A percentile compares a stretch with the other conserved stretches of the same genome.
Evolutionary conservation across 2,888 invertebrate species (phyloP).

Genomic region (Neuroscelio doddi): DNA sequence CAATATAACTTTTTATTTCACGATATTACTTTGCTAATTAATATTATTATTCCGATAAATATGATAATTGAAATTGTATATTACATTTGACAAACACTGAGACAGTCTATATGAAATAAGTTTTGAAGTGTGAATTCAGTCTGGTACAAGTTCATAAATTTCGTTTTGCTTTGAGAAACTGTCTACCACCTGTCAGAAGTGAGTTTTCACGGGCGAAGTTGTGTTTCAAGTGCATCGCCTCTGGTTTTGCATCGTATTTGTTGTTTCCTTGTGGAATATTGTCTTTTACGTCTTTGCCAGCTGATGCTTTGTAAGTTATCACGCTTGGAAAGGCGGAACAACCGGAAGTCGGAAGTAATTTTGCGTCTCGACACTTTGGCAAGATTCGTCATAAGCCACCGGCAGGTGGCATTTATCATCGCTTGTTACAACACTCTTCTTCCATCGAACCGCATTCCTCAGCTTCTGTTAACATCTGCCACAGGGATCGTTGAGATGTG

Average conservation of each 20-base stretch:
- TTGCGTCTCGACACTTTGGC: conserved; percentile 51
- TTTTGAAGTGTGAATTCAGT: too few species aligned
- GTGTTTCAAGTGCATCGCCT: conserved; percentile 24
- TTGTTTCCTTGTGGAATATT: conserved; percentile 22
- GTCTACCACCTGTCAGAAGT: conserved; percentile 6
- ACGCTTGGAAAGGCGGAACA: conserved; percentile 24
- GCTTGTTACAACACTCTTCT: conserved; percentile 46
- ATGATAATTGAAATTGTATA: too few species aligned
- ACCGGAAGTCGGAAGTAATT: conserved; percentile 56
- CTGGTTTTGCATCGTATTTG: conserved; percentile 14
- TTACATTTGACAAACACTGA: too few species aligned
- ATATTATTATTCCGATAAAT: too few species aligned
- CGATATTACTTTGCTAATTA: too few species aligned
- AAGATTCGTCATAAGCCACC: conserved; percentile 53
- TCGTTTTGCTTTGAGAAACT: background rate
- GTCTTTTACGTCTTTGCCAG: conserved; percentile 43
- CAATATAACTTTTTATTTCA: too few species aligned
- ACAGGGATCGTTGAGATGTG: conserved; percentile 15
- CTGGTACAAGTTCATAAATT: too few species aligned
- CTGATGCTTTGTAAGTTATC: conserved; percentile 46
- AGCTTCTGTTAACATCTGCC: conserved; percentile 28
- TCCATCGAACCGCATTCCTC: conserved; percentile 24
- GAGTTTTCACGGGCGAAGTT: conserved; percentile 13
- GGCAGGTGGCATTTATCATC: conserved; percentile 66
- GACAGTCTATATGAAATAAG: too few species aligned